phyloP scores from a whole-genome alignment of 1,140 invertebrate species.

The Drosophila pseudoananassae region DNA sequence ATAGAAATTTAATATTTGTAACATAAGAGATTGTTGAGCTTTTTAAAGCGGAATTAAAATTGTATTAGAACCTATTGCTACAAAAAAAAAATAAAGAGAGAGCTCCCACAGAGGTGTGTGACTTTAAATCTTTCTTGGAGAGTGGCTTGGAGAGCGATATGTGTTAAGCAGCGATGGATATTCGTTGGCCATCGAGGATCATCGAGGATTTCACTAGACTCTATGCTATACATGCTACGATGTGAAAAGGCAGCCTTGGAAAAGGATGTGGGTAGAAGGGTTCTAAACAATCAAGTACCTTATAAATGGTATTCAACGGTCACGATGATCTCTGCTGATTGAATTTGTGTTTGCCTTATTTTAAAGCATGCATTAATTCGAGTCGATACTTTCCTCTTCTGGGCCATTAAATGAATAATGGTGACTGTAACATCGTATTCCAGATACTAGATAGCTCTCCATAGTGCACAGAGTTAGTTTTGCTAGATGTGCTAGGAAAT shows the following conservation, averaged over 20 bases:
- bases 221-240: not conserved
- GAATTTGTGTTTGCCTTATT: not conserved
- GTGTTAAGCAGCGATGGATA: not conserved
- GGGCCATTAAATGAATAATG: not conserved
- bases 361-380: not conserved
- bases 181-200: not conserved
- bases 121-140: too few relatives aligned
- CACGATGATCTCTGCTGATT: not conserved
- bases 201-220: not conserved
- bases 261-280: not conserved
- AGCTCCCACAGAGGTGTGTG: not conserved
- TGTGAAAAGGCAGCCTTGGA: not conserved
- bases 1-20: too few relatives aligned
- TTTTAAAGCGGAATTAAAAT: not conserved
- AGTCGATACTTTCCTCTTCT: not conserved
- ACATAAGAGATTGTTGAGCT: not conserved
- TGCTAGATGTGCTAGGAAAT: not conserved
- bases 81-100: not conserved
- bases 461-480: not conserved
- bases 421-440: not conserved
- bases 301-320: not conserved
- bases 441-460: not conserved
- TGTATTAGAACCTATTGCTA: not conserved
- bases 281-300: not conserved
- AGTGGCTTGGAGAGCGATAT: not conserved